A percentile compares a stretch with the other conserved stretches of the same genome.
Conservation (phyloP, 2,888 invertebrate genomes). For the Meliscaeva auricollis region DNA sequence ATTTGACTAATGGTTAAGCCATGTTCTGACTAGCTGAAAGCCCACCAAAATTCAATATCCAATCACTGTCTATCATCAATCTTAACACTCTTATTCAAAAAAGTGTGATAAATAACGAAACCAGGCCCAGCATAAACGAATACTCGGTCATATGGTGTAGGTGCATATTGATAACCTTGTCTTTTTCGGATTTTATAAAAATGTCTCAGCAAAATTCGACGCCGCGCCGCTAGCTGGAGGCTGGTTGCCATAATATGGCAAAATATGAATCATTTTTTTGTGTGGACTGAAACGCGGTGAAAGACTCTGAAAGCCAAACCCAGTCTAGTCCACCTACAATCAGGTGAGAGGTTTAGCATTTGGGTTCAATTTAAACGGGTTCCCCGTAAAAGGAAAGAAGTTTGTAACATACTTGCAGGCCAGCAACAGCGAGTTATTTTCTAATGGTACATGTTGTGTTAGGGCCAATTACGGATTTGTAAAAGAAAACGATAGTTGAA, state of each 20-base stretch:
- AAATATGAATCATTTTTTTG: slow-evolving; percentile 56
- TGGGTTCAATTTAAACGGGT: slow-evolving; percentile 14
- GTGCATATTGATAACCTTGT: slow-evolving; percentile 69
- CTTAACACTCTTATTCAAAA: slow-evolving; percentile 23
- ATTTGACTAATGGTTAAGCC: slow-evolving; percentile 35
- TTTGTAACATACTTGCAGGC: slow-evolving; percentile 5
- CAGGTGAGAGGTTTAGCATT: slow-evolving; percentile 13
- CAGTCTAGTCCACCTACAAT: slow-evolving; percentile 58
- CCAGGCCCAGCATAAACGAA: not conserved
- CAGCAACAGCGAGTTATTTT: not conserved
- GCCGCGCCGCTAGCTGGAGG: not conserved
- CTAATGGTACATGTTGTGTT: not conserved
- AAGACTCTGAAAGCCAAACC: slow-evolving; percentile 47
- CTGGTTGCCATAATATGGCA: slow-evolving; percentile 10
- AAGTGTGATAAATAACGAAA: slow-evolving; percentile 56
- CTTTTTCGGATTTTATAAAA: slow-evolving; percentile 39
- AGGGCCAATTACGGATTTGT: not conserved
- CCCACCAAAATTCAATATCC: slow-evolving; percentile 43
- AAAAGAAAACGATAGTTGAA: not conserved
- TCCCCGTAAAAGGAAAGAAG: slow-evolving; percentile 27
- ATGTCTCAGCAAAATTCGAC: not conserved
- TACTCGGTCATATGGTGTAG: slow-evolving; percentile 30
- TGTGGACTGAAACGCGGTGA: slow-evolving; percentile 1
- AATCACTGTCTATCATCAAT: slow-evolving; percentile 62
- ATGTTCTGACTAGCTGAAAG: slow-evolving; percentile 14